These are phyloP conservation scores for Rhinoptilus africanus DNA, from an alignment of 2,113 vertebrate species.

Conservation along the genomic window DNA sequence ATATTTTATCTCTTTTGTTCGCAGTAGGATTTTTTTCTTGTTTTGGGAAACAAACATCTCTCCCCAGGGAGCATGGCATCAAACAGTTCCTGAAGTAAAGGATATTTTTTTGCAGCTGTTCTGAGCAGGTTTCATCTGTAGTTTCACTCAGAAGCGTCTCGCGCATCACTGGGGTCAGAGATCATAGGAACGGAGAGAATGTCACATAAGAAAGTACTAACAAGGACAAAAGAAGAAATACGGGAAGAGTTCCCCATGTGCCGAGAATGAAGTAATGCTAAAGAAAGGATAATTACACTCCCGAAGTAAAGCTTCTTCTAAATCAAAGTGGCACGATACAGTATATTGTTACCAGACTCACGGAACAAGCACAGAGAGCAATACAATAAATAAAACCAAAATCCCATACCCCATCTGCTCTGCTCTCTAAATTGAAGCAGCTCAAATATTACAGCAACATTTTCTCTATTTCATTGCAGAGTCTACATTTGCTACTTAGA, in stretches of 20 bases:
- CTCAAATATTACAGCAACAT: background rate
- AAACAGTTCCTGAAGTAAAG: constrained; percentile 27
- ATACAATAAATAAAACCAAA: constrained; percentile 18
- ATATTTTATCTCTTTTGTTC: constrained; percentile 39
- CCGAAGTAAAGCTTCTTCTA: constrained; percentile 9
- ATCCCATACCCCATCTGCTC: background rate
- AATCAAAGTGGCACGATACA: background rate
- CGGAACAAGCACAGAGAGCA: background rate
- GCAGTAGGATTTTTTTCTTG: background rate
- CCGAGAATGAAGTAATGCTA: background rate
- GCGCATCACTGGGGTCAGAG: constrained; percentile 28
- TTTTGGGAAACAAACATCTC: constrained; percentile 8
- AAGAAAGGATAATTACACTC: constrained; percentile 19
- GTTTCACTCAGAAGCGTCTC: constrained; percentile 1
- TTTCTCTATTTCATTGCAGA: background rate
- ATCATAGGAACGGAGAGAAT: background rate
- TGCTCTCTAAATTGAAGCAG: constrained; percentile 1
- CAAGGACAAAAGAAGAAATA: constrained; percentile 14
- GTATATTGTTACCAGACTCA: background rate
- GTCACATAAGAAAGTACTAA: background rate
- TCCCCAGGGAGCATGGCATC: background rate
- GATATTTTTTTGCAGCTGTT: background rate
- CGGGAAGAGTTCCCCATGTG: background rate
- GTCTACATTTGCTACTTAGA: background rate
- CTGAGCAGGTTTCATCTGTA: background rate